Conservation (phyloP, 2,797 vertebrate species). For the Syndactyla subalaris region DNA sequence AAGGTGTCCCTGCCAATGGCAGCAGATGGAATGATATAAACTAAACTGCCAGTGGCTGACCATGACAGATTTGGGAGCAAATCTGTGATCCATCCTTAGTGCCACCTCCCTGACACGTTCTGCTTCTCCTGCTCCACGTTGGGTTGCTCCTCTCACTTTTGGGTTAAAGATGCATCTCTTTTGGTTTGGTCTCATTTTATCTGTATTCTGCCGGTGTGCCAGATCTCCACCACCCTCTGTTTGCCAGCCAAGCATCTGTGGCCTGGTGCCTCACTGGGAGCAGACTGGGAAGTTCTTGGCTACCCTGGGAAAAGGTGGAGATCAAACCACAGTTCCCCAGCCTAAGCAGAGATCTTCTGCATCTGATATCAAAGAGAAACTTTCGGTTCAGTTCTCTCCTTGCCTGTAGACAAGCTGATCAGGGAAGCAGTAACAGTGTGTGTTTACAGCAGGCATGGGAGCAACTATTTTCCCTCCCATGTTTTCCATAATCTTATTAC, state of each 20-base stretch:
- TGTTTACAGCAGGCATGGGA: background rate
- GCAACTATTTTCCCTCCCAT: background rate
- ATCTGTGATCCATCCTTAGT: background rate
- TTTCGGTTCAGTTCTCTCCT: background rate
- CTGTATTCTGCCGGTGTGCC: background rate
- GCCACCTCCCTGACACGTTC: background rate
- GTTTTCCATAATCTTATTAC: background rate
- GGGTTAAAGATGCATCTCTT: background rate
- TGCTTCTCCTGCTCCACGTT: background rate
- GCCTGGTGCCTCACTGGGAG: rapidly evolving
- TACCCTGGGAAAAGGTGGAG: background rate
- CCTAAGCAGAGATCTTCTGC: background rate
- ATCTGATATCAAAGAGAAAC: background rate
- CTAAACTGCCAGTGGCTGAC: background rate
- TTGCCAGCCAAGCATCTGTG: background rate
- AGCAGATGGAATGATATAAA: background rate
- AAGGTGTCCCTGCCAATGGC: background rate
- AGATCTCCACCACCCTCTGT: rapidly evolving
- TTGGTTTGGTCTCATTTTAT: rapidly evolving
- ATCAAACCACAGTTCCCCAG: background rate
- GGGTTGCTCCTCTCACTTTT: rapidly evolving
- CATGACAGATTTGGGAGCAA: background rate
- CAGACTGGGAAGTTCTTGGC: background rate
- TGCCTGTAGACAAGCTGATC: background rate
- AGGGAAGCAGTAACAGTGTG: background rate